These are phyloP conservation scores for Trimorus sp. DNA, from an alignment of 2,888 invertebrate genomes.

Conservation along the genomic window DNA sequence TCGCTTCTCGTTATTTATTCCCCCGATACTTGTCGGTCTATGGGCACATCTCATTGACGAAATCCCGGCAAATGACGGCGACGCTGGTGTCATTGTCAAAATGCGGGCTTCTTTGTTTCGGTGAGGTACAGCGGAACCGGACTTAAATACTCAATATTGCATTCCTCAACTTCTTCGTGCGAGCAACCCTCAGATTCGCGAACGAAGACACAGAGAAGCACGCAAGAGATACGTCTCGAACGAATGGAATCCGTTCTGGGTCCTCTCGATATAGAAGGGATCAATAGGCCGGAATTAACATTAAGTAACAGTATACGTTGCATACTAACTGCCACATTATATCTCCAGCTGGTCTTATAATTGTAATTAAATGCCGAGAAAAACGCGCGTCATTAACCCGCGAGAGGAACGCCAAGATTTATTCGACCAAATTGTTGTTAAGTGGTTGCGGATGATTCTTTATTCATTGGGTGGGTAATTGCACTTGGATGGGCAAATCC, in stretches of 20 bases:
- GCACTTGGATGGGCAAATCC: too few species aligned
- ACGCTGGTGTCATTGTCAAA: constrained; percentile 49
- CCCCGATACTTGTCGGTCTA: constrained; percentile 46
- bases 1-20: constrained; percentile 54
- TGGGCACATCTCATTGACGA: constrained; percentile 51
- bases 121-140: constrained; percentile 63
- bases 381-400: constrained; percentile 55
- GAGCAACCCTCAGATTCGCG: constrained; percentile 51
- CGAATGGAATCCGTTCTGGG: constrained; percentile 73
- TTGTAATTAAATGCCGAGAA: constrained; percentile 73
- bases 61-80: constrained; percentile 36
- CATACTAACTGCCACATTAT: constrained; percentile 77
- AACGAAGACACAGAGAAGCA: constrained; percentile 12
- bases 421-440: constrained; percentile 20
- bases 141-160: constrained; percentile 68
- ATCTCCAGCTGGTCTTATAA: constrained; percentile 70
- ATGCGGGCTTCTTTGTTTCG: constrained; percentile 62
- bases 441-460: neutral
- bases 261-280: constrained; percentile 70
- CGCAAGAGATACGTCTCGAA: constrained; percentile 61
- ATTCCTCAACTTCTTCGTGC: constrained; percentile 76
- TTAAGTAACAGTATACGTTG: constrained; percentile 75
- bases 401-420: constrained; percentile 14
- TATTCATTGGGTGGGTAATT: too few species aligned
- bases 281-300: constrained; percentile 77